These are phyloP conservation scores for Drosophila demipolita DNA, from an alignment of 2,888 invertebrate genomes.

Conservation along the genomic window DNA sequence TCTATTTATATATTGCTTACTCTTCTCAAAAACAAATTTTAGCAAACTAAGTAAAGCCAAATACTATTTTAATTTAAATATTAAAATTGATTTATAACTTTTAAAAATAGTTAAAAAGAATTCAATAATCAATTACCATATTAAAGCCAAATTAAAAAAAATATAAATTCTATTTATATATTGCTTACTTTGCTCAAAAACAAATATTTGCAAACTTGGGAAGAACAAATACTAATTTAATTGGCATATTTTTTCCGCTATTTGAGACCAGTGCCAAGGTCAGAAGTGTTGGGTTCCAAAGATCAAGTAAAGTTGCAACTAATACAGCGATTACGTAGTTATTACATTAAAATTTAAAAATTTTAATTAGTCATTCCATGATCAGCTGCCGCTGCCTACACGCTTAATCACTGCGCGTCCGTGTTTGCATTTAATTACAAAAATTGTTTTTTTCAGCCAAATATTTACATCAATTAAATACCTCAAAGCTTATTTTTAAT, in stretches of 20 bases:
- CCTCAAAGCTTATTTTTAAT: constrained; percentile 24
- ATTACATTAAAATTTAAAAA: constrained; percentile 15
- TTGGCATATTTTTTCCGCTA: neutral
- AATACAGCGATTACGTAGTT: constrained; percentile 9
- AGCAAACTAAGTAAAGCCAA: too few relatives aligned
- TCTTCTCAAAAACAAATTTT: too few relatives aligned
- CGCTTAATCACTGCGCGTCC: constrained; percentile 43
- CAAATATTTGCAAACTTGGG: neutral
- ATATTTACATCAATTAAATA: constrained; percentile 71
- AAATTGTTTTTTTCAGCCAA: constrained; percentile 58
- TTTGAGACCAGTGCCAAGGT: constrained; percentile 25
- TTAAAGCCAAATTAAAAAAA: neutral
- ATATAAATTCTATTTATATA: neutral
- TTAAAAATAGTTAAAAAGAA: neutral
- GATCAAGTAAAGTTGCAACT: constrained; percentile 10
- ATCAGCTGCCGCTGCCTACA: constrained; percentile 41
- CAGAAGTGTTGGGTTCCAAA: neutral
- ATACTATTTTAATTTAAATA: too few relatives aligned
- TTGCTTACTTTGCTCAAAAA: neutral
- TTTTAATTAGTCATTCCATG: constrained; percentile 9
- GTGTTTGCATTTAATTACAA: constrained; percentile 73
- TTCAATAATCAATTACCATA: neutral
- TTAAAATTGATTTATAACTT: neutral
- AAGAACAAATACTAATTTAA: neutral
- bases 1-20: too few relatives aligned